Evolutionary conservation across 2,797 vertebrate genomes (phyloP), one percentile per base, ranked within the genome.

Genomic region (Ctenopoma kingsleyae): DNA sequence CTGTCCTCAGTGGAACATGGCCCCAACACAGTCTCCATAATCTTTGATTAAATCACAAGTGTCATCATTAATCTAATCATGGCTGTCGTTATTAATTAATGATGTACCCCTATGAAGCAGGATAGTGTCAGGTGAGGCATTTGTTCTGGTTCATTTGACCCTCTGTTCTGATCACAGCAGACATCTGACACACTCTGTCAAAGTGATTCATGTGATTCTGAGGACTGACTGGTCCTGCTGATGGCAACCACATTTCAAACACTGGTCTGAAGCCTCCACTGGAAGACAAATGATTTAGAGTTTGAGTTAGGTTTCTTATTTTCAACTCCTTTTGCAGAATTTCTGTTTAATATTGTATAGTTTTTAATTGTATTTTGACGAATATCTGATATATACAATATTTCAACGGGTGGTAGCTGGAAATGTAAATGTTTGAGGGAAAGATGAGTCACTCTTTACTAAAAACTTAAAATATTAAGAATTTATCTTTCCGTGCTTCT

Each of bases 91-190:
- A 46, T 36, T 71, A 73, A 71, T 78, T 70, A 55, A 76, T 36
- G 46, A 22, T 63, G 53, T 7, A 17, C n/a, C 38, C 27, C 11
- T 23, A 5, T 15, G 64, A 41, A 4, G 38, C 65, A 61, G 67
- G 51, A 27, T 47, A 17, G 15, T 54, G 61, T 78, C 57, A 78
- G 85, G 74, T 71, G 57, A 52, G 48, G 25, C 59, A 44, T 74
- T 59, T 71, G 59, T 66, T 79, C 55, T 35, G 62, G 35, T 65
- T 52, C 64, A 10, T 5, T n/a, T 74, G 61, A 65, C 47, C 55
- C 13, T 49, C 50, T 27, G 65, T 43, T 44, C n/a, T 63, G 47
- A 76, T 60, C 48, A 27, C 47, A 70, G 53, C 15, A 3, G 43
- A 46, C 69, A 63, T 66, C 47, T 66, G 48, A 55, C 65, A 56